Evolutionary conservation across 2,797 vertebrate genomes (phyloP).

Genomic region (Prunella strophiata): DNA sequence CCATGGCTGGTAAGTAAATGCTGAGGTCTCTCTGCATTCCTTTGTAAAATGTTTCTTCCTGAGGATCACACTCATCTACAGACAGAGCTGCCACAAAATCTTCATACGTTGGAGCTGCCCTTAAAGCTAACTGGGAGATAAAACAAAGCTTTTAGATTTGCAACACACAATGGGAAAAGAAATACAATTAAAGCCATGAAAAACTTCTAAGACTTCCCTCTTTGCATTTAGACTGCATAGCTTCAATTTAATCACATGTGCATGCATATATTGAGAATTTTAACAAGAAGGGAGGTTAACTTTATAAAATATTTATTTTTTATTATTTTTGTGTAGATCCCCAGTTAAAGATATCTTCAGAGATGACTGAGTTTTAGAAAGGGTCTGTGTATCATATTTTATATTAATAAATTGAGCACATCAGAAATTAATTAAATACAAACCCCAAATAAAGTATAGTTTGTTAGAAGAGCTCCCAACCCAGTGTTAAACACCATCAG

Average conservation of each 20-base stretch:
- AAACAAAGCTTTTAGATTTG: constrained; percentile 16
- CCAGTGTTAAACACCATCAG: not conserved
- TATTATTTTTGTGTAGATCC: not conserved
- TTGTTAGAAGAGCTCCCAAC: not conserved
- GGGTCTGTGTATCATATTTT: not conserved
- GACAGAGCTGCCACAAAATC: constrained; percentile 90
- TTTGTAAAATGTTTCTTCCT: constrained; percentile 83
- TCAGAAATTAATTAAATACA: not conserved
- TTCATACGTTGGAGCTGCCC: constrained; percentile 91
- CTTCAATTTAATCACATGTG: not conserved
- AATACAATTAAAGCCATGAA: not conserved
- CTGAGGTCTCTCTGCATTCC: constrained; percentile 91
- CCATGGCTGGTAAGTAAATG: constrained; percentile 94
- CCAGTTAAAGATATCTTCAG: not conserved
- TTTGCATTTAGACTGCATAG: not conserved
- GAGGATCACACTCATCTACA: constrained; percentile 84
- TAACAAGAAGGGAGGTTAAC: not conserved
- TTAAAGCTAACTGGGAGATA: constrained; percentile 88
- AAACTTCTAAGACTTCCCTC: not conserved
- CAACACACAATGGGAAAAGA: not conserved
- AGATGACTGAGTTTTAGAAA: not conserved
- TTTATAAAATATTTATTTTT: not conserved
- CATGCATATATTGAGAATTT: not conserved
- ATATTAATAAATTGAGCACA: not conserved
- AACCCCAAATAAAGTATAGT: not conserved